Conservation (phyloP, 2,797 vertebrate species). For the Cephalopachus bancanus region DNA sequence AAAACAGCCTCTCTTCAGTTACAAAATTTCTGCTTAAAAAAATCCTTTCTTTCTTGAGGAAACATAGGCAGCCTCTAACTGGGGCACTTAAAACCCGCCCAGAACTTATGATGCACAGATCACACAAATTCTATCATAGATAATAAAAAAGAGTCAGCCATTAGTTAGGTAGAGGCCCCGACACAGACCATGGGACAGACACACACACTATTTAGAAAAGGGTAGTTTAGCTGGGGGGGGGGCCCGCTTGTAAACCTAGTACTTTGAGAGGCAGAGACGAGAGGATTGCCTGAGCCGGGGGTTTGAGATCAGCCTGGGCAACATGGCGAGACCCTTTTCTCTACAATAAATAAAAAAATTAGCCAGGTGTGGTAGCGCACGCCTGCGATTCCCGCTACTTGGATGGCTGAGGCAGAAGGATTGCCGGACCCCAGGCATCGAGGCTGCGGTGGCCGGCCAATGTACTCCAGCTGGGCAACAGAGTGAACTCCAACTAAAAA, state of each 20-base stretch:
- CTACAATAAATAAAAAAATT: neutral
- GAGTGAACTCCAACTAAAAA: too few species aligned
- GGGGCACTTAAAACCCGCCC: neutral
- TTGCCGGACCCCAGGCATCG: neutral
- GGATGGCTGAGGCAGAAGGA: neutral
- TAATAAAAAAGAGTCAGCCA: neutral
- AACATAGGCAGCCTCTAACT: neutral
- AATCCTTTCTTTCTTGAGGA: neutral
- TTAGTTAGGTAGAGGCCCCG: neutral
- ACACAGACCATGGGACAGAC: neutral
- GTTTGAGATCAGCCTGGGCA: neutral
- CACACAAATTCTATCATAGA: neutral
- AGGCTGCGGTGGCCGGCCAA: neutral
- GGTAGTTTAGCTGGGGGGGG: neutral
- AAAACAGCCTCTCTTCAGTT: constrained; percentile 11
- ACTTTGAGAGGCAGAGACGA: neutral
- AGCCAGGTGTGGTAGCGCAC: neutral
- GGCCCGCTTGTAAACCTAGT: neutral
- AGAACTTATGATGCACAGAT: neutral
- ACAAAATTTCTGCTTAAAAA: neutral
- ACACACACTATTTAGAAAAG: neutral
- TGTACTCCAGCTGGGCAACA: too few species aligned
- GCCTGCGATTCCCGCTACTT: neutral
- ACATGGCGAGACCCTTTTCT: neutral
- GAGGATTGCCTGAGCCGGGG: neutral